Percentiles rank a stretch among this genome's conserved stretches.
These are phyloP conservation scores for Emesis furor DNA, from an alignment of 2,888 invertebrate species.

Conservation along the genomic window DNA sequence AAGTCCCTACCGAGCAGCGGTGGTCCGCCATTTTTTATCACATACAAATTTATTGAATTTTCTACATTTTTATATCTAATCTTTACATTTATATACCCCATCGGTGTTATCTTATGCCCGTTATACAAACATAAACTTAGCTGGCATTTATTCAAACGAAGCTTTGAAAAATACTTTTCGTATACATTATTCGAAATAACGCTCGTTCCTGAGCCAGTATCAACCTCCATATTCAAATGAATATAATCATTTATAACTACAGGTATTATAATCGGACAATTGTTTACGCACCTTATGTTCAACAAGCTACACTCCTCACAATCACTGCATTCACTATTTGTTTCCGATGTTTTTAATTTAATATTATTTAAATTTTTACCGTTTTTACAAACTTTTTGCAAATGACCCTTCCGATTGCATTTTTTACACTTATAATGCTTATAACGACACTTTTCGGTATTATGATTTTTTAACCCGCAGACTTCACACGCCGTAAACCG, in stretches of 20 bases:
- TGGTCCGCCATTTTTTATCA: constrained; percentile 64
- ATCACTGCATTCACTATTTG: not conserved
- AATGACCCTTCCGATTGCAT: constrained; percentile 67
- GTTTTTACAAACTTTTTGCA: constrained; percentile 63
- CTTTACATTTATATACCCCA: constrained; percentile 54
- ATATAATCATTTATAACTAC: constrained; percentile 42
- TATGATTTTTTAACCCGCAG: constrained; percentile 8
- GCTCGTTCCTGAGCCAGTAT: constrained; percentile 23
- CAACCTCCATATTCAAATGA: constrained; percentile 43
- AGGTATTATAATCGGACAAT: constrained; percentile 47
- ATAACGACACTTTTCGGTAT: constrained; percentile 14
- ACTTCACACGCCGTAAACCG: not conserved
- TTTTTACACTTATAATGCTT: constrained; percentile 56
- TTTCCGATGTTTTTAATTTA: not conserved
- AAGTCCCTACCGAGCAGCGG: constrained; percentile 62
- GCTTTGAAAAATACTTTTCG: constrained; percentile 38
- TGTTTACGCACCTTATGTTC: constrained; percentile 65
- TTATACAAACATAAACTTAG: constrained; percentile 70
- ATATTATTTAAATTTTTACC: not conserved
- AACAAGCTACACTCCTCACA: constrained; percentile 63
- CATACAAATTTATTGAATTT: constrained; percentile 56
- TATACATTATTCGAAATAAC: constrained; percentile 62
- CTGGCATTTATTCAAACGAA: constrained; percentile 34
- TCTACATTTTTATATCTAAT: constrained; percentile 40
- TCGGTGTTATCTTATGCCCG: constrained; percentile 69